Base-by-base conservation (phyloP, 2,113 vertebrate species). In the Malaclemys terrapin region DNA sequence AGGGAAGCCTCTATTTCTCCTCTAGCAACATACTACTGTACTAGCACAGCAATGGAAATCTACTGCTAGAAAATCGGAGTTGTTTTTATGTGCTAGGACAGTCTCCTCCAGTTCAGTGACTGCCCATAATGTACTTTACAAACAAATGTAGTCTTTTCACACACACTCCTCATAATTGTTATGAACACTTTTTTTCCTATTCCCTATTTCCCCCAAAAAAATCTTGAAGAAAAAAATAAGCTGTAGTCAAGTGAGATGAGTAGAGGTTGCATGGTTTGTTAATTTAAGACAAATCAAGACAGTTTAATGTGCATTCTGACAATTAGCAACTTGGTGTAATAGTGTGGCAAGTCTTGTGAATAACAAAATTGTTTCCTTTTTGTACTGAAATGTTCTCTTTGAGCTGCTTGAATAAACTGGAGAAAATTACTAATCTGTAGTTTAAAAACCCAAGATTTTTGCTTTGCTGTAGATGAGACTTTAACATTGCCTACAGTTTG, bases 341-440 rank as follows among this genome's bases (percentile, higher is more conserved):
- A 89, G 85, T 13, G 19, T 79, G 56, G 72, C 78, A 65, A 20
- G 52, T 87, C 62, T 29, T 84, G 94, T 94, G 82, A 91, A 93
- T 85, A 79, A 75, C 7, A 5, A 89, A 93, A 82, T 19, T 27
- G 78, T 76, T 94, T 78, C 82, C 59, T 94, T 95, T 91, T 76
- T 93, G 93, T 84, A 27, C n/a, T 59, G 57, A 93, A 84, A 90
- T 59, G 50, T n/a, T 78, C 79, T 85, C 89, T 90, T 94, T 59
- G 38, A 24, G 11, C 35, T 81, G 84, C 83, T 72, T n/a, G 57
- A 91, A 49, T 92, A 96, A 82, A 75, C 2, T n/a, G 24, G 20
- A 93, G 91, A 87, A 87, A 93, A 89, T 93, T 90, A 91, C 95
- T 96, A 96, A 86, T 72, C 62, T 96, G 90, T 91, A 94, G 93